phyloP scores from a whole-genome alignment of 2,113 vertebrate genomes.

The Chloropsis cyanopogon region DNA sequence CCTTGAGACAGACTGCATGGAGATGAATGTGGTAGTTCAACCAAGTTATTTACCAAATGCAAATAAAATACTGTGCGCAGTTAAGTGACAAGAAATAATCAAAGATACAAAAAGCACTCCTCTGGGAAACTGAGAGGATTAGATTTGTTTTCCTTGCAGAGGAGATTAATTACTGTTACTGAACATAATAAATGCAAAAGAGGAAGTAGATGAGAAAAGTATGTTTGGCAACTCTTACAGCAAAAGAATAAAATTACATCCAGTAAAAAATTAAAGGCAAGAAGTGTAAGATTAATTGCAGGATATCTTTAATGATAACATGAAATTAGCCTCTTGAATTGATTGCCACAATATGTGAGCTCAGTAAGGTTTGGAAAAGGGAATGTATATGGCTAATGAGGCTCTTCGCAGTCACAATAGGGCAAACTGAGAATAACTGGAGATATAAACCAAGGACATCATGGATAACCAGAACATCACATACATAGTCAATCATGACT shows the following conservation, averaged over 20 bases:
- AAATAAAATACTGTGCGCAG: neutral
- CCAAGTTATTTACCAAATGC: neutral
- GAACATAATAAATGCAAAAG: neutral
- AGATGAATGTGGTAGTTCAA: neutral
- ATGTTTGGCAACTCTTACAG: neutral
- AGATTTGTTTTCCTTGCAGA: constrained; percentile 29
- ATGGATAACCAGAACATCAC: rapidly evolving
- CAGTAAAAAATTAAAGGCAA: neutral
- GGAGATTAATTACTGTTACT: constrained; percentile 22
- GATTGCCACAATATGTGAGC: neutral
- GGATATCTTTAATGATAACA: neutral
- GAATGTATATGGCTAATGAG: neutral
- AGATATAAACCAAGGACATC: neutral
- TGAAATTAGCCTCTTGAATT: neutral
- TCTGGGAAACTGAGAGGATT: neutral
- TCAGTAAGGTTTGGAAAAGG: neutral
- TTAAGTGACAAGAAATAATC: constrained; percentile 21
- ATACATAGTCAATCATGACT: neutral
- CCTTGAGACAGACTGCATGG: neutral
- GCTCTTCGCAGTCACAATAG: neutral
- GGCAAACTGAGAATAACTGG: neutral
- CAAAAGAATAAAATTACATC: neutral
- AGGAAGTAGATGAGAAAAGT: neutral
- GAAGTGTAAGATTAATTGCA: neutral
- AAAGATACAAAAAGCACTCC: neutral